Evolutionary conservation across 1,140 invertebrate species (phyloP).

Genomic region (Bombus fervidus): DNA sequence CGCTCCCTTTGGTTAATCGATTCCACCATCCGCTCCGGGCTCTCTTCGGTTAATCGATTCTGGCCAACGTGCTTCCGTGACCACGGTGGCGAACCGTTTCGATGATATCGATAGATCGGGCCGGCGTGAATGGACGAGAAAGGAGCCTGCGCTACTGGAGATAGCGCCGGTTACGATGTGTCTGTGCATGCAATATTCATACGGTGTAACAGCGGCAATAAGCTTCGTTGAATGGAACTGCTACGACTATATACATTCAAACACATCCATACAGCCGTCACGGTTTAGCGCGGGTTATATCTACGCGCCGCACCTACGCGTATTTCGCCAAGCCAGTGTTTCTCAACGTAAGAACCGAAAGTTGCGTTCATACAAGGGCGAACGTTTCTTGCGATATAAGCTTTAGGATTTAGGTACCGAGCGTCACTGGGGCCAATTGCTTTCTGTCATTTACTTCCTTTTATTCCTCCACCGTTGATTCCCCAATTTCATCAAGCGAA

Average conservation of each 20-base stretch:
- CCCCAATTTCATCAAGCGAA: too few species aligned
- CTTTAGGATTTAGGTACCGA: background rate
- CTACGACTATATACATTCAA: background rate
- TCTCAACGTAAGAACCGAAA: background rate
- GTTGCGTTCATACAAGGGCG: background rate
- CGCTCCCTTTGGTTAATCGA: background rate
- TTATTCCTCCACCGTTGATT: too few species aligned
- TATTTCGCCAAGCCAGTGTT: background rate
- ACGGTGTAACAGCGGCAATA: slow-evolving; percentile 45
- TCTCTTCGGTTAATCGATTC: background rate
- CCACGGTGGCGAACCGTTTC: background rate
- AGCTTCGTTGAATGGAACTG: slow-evolving; percentile 41
- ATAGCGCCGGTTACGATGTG: slow-evolving; percentile 1
- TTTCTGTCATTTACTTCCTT: background rate
- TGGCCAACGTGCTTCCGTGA: background rate
- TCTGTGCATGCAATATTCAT: slow-evolving; percentile 47
- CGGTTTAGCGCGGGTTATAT: slow-evolving; percentile 2
- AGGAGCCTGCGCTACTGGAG: slow-evolving; percentile 10
- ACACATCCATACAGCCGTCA: slow-evolving; percentile 2
- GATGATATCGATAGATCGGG: background rate
- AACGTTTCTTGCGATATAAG: background rate
- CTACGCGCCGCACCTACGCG: background rate
- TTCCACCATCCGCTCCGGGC: background rate
- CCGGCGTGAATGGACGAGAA: slow-evolving; percentile 17
- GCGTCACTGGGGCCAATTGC: background rate